These are phyloP conservation scores for Phymorhynchus buccinoides DNA, from an alignment of 1,140 invertebrate genomes.

Conservation along the genomic window DNA sequence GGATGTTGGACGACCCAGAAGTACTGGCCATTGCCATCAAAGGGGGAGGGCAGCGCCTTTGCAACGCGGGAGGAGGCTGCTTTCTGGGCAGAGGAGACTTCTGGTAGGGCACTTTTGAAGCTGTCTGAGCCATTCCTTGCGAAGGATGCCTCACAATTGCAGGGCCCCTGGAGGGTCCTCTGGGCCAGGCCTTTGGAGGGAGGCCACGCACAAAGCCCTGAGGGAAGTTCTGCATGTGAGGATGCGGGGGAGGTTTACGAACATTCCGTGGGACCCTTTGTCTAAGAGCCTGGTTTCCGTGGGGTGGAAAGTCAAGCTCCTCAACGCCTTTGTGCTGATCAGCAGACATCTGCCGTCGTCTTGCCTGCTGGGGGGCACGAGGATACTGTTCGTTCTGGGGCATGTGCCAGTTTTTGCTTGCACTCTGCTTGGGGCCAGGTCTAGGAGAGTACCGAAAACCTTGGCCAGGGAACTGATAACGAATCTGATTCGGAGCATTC, in stretches of 20 bases:
- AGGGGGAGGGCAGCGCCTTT: background rate
- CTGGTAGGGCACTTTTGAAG: background rate
- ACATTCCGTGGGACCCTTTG: background rate
- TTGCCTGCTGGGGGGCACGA: background rate
- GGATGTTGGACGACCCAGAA: background rate
- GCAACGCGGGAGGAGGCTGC: background rate
- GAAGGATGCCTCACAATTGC: background rate
- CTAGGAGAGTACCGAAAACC: background rate
- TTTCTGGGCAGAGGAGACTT: background rate
- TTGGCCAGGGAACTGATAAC: background rate
- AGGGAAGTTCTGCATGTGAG: background rate
- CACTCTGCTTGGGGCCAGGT: background rate
- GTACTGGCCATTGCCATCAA: background rate
- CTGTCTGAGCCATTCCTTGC: background rate
- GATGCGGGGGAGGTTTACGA: background rate
- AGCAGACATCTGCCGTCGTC: background rate
- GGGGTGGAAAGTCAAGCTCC: background rate
- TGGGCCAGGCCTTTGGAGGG: background rate
- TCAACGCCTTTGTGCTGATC: background rate
- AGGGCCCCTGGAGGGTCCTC: background rate
- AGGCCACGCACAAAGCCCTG: background rate
- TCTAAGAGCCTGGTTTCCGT: background rate
- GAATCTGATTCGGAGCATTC: background rate
- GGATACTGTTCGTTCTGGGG: background rate
- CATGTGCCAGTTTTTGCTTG: background rate